Evolutionary conservation across 1,140 invertebrate species (phyloP).

Genomic region (Leptinotarsa undecemlineata): DNA sequence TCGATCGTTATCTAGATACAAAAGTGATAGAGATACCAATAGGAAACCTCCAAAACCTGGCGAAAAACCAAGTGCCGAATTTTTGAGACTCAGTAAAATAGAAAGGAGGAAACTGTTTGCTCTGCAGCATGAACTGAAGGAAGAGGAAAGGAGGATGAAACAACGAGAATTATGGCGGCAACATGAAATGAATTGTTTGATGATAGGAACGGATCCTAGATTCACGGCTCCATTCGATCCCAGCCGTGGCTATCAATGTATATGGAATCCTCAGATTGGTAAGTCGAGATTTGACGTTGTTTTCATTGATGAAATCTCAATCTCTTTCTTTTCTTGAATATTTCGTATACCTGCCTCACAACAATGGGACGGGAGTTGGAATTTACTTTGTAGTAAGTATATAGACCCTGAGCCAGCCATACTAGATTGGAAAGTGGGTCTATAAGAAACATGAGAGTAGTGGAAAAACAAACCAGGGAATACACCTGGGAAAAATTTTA

Average conservation of each 20-base stretch:
- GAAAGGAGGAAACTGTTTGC: conserved; percentile 78
- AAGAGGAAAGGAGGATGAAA: conserved; percentile 64
- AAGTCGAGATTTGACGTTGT: conserved; percentile 49
- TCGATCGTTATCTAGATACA: conserved; percentile 24
- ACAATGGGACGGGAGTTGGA: too few species aligned
- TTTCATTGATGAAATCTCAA: too few species aligned
- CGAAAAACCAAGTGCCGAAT: conserved; percentile 48
- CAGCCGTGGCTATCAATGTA: conserved; percentile 61
- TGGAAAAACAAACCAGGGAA: too few species aligned
- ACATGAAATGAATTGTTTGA: conserved; percentile 65
- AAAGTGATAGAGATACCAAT: conserved; percentile 34
- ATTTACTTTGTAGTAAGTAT: too few species aligned
- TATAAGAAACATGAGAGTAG: too few species aligned
- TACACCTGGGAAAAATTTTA: too few species aligned
- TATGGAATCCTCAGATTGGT: conserved; percentile 63
- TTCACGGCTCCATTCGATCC: conserved; percentile 62
- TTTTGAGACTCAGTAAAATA: conserved; percentile 64
- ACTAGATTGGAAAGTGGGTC: too few species aligned
- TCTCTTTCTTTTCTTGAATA: too few species aligned
- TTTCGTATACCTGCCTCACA: too few species aligned
- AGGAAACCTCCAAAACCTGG: conserved; percentile 50
- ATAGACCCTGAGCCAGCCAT: too few species aligned
- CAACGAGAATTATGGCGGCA: conserved; percentile 67
- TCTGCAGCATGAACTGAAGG: conserved; percentile 71
- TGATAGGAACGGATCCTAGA: conserved; percentile 64